Percentiles rank a stretch among this genome's conserved stretches.
phyloP scores from a whole-genome alignment of 2,888 invertebrate genomes.

The Dynastes maya region DNA sequence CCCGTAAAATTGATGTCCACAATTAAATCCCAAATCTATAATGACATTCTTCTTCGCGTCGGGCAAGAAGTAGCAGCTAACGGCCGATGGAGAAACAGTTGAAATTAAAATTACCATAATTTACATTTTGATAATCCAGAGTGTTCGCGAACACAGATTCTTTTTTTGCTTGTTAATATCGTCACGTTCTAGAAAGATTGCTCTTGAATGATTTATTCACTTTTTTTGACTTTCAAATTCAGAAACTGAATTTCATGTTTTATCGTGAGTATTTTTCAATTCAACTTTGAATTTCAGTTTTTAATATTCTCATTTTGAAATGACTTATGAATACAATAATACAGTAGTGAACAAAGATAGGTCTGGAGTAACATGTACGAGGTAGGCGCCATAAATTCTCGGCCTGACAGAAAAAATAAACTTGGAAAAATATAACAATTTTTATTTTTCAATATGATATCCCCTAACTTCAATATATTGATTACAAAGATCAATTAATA shows the following conservation, averaged over 20 bases:
- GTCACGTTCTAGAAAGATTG: not conserved
- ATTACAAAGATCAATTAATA: no score
- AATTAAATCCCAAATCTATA: constrained; percentile 31
- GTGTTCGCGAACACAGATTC: not conserved
- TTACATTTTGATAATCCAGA: not conserved
- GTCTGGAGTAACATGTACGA: no score
- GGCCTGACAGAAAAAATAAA: no score
- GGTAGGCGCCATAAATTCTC: no score
- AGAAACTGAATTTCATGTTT: not conserved
- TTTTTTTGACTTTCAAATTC: not conserved
- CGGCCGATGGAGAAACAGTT: not conserved
- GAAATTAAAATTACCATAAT: not conserved
- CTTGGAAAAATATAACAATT: no score
- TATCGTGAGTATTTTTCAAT: no score
- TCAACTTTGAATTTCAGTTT: no score
- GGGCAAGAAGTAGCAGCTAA: not conserved
- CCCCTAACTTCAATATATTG: no score
- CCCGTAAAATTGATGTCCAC: constrained; percentile 18
- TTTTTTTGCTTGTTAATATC: not conserved
- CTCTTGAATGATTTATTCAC: not conserved
- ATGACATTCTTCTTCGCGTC: constrained; percentile 27
- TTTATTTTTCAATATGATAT: no score
- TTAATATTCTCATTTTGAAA: no score
- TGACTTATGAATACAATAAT: no score
- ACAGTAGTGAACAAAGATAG: no score